Percentiles rank a stretch among this genome's conserved stretches.
Evolutionary conservation across 2,113 vertebrate genomes (phyloP).

Genomic region (Elaphurus davidianus): DNA sequence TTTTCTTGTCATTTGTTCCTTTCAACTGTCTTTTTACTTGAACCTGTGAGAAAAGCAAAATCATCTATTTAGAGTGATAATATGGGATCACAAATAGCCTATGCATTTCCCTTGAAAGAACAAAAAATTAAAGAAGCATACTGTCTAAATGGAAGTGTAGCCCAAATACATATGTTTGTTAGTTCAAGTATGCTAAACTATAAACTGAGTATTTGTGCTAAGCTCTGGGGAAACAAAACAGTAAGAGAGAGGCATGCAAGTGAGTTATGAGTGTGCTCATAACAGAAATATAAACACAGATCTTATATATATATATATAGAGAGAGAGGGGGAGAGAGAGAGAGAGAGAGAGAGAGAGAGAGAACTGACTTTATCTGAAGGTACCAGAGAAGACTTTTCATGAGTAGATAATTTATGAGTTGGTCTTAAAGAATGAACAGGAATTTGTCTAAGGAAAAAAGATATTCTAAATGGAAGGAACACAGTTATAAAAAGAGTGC

Average conservation of each 20-base stretch:
- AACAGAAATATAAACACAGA: not conserved
- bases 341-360: no score
- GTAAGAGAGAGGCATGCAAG: not conserved
- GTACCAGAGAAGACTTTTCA: not conserved
- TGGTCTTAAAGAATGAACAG: not conserved
- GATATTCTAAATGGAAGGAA: not conserved
- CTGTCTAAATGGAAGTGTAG: not conserved
- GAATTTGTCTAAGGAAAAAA: conserved; percentile 24
- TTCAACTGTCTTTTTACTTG: conserved; percentile 75
- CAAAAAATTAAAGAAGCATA: not conserved
- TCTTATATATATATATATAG: not conserved
- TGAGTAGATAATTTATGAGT: not conserved
- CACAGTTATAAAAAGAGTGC: not conserved
- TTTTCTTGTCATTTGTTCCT: conserved; percentile 71
- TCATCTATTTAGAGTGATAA: not conserved
- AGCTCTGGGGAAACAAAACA: not conserved
- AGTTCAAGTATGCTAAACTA: not conserved
- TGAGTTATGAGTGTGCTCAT: not conserved
- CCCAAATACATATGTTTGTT: not conserved
- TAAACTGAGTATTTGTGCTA: not conserved
- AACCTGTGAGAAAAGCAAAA: conserved; percentile 78
- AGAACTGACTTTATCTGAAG: not conserved
- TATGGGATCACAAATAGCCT: not conserved
- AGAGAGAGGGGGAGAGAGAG: no score
- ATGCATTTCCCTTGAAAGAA: not conserved